Evolutionary conservation across 2,113 vertebrate species (phyloP), one percentile per base, ranked within the genome.

Genomic region (Okapia johnstoni): DNA sequence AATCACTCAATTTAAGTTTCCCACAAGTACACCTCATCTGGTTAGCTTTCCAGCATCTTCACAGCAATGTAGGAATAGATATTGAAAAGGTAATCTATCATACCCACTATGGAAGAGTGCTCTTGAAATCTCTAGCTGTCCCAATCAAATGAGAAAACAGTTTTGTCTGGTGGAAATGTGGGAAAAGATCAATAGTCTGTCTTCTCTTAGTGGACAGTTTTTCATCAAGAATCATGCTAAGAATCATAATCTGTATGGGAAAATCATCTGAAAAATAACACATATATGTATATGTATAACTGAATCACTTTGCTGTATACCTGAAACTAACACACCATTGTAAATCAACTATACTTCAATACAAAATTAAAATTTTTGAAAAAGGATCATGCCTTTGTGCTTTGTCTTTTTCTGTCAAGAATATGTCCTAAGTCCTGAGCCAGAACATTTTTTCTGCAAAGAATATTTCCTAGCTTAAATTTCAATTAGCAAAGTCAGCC

Each of bases 391-490:
- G 5, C 6, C 21, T 57, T 90, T 50, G 16, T 60, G n/a, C 23
- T 60, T 73, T 94, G 26, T 60, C 7, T 90, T 87, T 79, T 94
- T 40, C 33, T 85, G 28, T 89, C 33, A 88, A 80, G 58, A 36
- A 28, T 14, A 14, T 33, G 3, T 55, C 4, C 15, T 40, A 83
- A 83, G n/a, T 25, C 21, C 50, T 36, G n/a, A 83, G 21, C 52
- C 33, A 55, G 33, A 55, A 36, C 21, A 9, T 10, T 55, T 40
- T 36, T 40, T 83, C 52, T 83, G 52, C 52, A 54, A 55, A 83
- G 13, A 55, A 83, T 55, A 55, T 40, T 26, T 83, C 80, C n/a
- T 55, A 23, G 13, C 80, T 55, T 81, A 81, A 54, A 81, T 54
- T 54, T 81, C 48, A 52, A 21, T 80, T 19, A 80, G 17, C 16